Base-by-base conservation (phyloP, 2,113 vertebrate genomes). In the Neofelis nebulosa region DNA sequence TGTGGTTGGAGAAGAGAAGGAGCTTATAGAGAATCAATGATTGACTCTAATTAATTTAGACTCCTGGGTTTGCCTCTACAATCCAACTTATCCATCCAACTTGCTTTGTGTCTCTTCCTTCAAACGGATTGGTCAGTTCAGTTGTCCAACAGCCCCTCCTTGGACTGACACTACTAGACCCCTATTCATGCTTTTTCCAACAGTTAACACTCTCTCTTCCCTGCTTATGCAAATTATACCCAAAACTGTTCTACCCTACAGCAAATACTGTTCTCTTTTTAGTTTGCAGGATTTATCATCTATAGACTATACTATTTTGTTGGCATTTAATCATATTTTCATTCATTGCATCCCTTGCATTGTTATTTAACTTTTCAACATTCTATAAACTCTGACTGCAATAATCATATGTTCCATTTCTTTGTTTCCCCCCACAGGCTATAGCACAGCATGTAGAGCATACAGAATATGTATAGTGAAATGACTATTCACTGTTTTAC, bases 251-350 rank as follows among this genome's bases (percentile, higher is more conserved):
- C 57, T 61, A 52, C 33, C 74, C 11, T 29, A 41, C 0, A 91
- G 27, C 16, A 83, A 87, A 41, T 25, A n/a, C 7, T 79, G 36
- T 23, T 83, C 61, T 82, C 38, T 57, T 83, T 79, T 33, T 76
- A 83, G 41, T 71, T 78, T 87, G 25, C 36, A 27, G n/a, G 15
- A 23, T 25, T 83, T 69, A 68, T 61, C 61, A 50, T 48, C 50
- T 76, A 61, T 57, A 81, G 10, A 7, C 79, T 69, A 3, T 88
- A 61, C 16, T 50, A 66, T 76, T 83, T 55, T 69, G 18, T 36
- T 82, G 65, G 21, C 41, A 87, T 73, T 94, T 82, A 92, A 82
- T 89, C 36, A 66, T 73, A 38, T 68, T 82, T 92, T 69, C 27
- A 61, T 61, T 79, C 41, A 82, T 55, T 65, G 27, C 5, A 79